A percentile compares a stretch with the other conserved stretches of the same genome.
Conservation (phyloP, 2,888 invertebrate species). For the Anodontia alba region DNA sequence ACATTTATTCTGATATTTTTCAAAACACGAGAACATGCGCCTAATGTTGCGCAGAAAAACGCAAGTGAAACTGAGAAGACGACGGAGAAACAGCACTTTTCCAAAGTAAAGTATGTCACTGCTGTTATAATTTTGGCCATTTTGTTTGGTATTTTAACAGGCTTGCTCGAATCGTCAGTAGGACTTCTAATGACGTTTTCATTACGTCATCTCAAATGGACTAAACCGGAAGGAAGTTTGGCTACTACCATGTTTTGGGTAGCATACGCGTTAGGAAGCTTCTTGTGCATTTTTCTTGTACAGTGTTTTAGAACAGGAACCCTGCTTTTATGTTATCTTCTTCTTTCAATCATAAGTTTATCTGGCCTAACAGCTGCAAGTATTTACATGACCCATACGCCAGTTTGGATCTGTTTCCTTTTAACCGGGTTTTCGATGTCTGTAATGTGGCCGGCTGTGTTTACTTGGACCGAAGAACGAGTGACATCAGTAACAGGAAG, state of each 20-base stretch:
- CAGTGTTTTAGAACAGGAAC: slow-evolving; percentile 37
- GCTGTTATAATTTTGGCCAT: neutral
- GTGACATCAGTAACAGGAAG: slow-evolving; percentile 55
- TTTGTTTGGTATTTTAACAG: slow-evolving; percentile 33
- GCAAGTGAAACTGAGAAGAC: no score
- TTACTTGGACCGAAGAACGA: slow-evolving; percentile 62
- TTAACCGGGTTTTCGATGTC: slow-evolving; percentile 55
- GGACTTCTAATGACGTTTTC: slow-evolving; percentile 42
- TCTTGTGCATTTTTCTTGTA: slow-evolving; percentile 45
- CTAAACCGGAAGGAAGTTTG: slow-evolving; percentile 27
- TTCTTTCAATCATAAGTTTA: slow-evolving; percentile 29
- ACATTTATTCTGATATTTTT: no score
- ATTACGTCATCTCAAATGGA: slow-evolving; percentile 31
- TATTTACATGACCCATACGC: slow-evolving; percentile 23
- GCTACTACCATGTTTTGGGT: slow-evolving; percentile 34
- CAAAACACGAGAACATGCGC: no score
- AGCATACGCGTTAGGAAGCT: slow-evolving; percentile 39
- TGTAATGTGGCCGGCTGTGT: slow-evolving; percentile 53
- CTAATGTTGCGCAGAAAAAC: no score
- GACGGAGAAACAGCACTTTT: no score
- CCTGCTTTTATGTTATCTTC: slow-evolving; percentile 34
- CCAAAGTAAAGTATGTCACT: neutral
- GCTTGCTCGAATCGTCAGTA: slow-evolving; percentile 35
- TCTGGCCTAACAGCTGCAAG: slow-evolving; percentile 30
- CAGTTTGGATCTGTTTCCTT: slow-evolving; percentile 52